Evolutionary conservation across 2,888 invertebrate species (phyloP), one percentile per base, ranked within the genome.

Genomic region (Chalcis sispes): DNA sequence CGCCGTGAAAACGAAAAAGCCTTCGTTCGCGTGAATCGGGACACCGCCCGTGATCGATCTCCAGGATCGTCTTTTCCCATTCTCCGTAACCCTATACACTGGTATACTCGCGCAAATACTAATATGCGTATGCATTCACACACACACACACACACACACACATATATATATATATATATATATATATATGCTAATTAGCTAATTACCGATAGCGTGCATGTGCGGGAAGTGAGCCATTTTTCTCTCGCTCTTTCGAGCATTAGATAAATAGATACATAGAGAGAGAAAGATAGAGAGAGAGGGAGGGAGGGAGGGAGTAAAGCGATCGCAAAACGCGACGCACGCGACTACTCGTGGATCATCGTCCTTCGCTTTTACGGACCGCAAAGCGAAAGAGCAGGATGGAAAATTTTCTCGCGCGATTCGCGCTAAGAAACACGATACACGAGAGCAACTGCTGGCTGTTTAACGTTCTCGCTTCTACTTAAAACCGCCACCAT

Each of bases 141-240:
- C 5, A 58, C 2, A 58, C 3, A 46, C n/a, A 46, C 46, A 46
- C 46, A n/a, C 13, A 15, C 40, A 10, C 10, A 25, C 46, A 27
- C 15, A 32, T 32, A 42, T n/a, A 20, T 0, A 50, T 18, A 29
- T 32, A 52, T 32, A 23, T 56, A 59, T 54, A 54, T 42, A 59
- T 56, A 46, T 10, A 59, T 20, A 54, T 29, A 27, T 25, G 59
- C 46, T 75, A 65, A 76, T 67, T 76, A 66, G 20, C 29, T 54
- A 76, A 66, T 72, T 71, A 71, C n/a, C 40, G 25, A 20, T 52
- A 15, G 42, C 7, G 29, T 25, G 36, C 7, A 29, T 5, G 27
- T 71, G 50, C 66, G 64, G 62, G 66, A 65, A 70, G 71, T 65
- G 42, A 70, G 65, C 29, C 59, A 52, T 59, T 74, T n/a, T 69